These are phyloP conservation scores for Tragelaphus strepsiceros DNA, from an alignment of 2,113 vertebrate species.

Conservation along the genomic window DNA sequence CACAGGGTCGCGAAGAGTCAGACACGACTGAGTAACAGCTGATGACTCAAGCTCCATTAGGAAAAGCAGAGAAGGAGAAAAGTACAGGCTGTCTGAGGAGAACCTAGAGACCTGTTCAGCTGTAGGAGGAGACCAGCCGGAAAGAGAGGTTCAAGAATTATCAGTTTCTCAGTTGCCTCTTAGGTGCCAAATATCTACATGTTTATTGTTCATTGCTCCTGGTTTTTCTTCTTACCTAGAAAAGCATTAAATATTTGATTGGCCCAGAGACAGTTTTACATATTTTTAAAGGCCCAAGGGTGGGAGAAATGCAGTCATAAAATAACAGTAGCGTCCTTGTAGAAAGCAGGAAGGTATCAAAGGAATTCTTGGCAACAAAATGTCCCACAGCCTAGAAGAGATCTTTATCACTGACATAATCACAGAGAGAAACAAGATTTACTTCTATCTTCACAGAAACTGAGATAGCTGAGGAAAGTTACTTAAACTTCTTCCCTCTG, in stretches of 20 bases:
- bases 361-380: background rate
- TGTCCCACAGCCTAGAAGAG: background rate
- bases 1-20: background rate
- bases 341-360: background rate
- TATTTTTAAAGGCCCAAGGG: background rate
- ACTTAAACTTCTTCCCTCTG: background rate
- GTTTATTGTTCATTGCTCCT: background rate
- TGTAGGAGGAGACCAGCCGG: accelerated
- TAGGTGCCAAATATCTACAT: background rate
- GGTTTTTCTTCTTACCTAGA: background rate
- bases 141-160: background rate
- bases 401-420: background rate
- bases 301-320: background rate
- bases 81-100: background rate
- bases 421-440: background rate
- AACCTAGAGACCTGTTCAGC: background rate
- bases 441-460: background rate
- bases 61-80: background rate
- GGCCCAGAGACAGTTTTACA: background rate
- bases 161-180: background rate
- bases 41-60: background rate
- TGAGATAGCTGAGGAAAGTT: background rate
- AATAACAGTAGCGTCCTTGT: background rate
- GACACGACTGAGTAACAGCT: background rate
- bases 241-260: background rate